Conservation (phyloP, 2,888 invertebrate species). For the Acanthosepion esculentum region DNA sequence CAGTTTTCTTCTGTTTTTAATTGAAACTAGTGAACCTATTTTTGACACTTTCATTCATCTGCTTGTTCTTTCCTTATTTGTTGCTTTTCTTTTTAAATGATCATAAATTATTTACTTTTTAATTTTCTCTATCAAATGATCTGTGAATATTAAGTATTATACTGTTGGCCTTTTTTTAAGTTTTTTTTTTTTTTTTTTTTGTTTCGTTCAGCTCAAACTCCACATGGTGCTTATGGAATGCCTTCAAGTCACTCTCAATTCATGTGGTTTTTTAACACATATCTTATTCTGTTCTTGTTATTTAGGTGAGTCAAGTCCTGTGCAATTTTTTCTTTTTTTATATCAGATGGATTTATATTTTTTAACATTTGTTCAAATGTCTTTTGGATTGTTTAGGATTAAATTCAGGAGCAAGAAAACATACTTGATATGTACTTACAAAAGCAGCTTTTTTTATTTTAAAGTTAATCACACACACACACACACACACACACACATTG, state of each 20-base stretch:
- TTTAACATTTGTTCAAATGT: neutral
- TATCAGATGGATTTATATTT: too few relatives aligned
- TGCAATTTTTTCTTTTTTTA: neutral
- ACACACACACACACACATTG: too few relatives aligned
- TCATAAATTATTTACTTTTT: neutral
- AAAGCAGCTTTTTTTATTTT: too few relatives aligned
- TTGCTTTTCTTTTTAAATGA: neutral
- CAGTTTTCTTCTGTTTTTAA: too few relatives aligned
- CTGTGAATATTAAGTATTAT: neutral
- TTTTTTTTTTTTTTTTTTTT: neutral
- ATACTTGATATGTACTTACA: too few relatives aligned
- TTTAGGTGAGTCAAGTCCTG: conserved; percentile 81
- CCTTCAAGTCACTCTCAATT: conserved; percentile 93
- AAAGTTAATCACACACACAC: too few relatives aligned
- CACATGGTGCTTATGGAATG: conserved; percentile 79
- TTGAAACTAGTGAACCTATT: too few relatives aligned
- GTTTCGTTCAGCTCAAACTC: conserved; percentile 38
- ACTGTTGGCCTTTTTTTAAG: neutral
- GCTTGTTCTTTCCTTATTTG: neutral
- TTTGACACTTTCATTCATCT: too few relatives aligned
- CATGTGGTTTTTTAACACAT: conserved; percentile 91
- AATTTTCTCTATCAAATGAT: neutral
- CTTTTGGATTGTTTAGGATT: neutral
- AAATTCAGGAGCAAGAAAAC: too few relatives aligned
- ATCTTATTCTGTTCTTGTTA: conserved; percentile 87